phyloP scores from a whole-genome alignment of 2,797 vertebrate genomes.

The Chaunax sp. region DNA sequence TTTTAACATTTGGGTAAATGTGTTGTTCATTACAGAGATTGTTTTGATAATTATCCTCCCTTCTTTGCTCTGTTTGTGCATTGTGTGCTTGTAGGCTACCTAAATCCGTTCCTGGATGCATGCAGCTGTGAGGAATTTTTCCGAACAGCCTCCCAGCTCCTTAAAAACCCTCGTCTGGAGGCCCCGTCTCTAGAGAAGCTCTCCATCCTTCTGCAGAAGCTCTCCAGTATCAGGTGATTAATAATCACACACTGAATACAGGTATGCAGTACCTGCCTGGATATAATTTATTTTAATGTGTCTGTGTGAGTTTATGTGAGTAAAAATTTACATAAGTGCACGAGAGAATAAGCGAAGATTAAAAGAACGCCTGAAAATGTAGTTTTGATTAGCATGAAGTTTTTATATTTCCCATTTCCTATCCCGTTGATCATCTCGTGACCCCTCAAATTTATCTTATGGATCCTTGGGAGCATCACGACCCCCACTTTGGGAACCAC shows the following conservation, averaged over 20 bases:
- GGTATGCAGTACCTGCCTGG: not conserved
- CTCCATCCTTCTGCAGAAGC: conserved; percentile 91
- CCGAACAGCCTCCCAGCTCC: conserved; percentile 81
- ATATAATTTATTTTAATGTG: not conserved
- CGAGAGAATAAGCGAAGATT: not conserved
- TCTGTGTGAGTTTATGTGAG: too few relatives aligned
- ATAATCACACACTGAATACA: not conserved
- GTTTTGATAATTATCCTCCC: conserved; percentile 19
- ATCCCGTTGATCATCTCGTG: not conserved
- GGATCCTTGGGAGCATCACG: not conserved
- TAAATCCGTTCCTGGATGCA: conserved; percentile 86
- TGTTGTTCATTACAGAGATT: conserved; percentile 35
- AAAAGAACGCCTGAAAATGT: too few relatives aligned
- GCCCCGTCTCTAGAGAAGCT: conserved; percentile 87
- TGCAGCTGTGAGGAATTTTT: conserved; percentile 91
- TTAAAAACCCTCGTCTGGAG: conserved; percentile 86
- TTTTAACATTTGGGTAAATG: conserved; percentile 28
- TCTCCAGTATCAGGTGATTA: conserved; percentile 89
- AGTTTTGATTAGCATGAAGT: too few relatives aligned
- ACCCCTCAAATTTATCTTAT: not conserved
- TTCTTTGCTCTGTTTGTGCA: conserved; percentile 33
- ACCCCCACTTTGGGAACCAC: not conserved
- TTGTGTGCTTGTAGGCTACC: conserved; percentile 76
- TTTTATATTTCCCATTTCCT: not conserved
- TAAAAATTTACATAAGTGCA: not conserved